Percentiles rank a stretch among this genome's conserved stretches.
Conservation (phyloP, 2,888 invertebrate genomes). For the Phasia obesa region DNA sequence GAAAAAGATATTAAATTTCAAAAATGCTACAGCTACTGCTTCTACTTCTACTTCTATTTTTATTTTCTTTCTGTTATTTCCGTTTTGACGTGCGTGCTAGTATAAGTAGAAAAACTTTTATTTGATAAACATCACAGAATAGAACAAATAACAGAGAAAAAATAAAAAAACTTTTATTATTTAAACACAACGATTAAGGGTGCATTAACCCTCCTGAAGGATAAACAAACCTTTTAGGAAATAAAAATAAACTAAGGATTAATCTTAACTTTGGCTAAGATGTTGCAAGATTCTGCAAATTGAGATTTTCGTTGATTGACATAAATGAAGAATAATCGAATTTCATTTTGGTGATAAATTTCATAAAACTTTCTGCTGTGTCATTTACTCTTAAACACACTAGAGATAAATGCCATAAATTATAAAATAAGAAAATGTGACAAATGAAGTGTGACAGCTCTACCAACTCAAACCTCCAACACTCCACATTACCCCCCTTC, state of each 20-base stretch:
- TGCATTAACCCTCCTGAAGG: constrained; percentile 70
- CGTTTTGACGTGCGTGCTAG: constrained; percentile 63
- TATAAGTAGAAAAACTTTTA: constrained; percentile 56
- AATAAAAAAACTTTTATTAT: constrained; percentile 71
- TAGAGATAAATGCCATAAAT: constrained; percentile 71
- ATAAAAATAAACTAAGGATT: constrained; percentile 50
- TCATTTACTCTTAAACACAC: constrained; percentile 55
- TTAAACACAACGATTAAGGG: constrained; percentile 79
- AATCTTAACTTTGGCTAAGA: constrained; percentile 44
- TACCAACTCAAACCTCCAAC: constrained; percentile 5
- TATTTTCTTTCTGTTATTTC: constrained; percentile 34
- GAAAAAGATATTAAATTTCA: constrained; percentile 78
- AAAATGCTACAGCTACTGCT: constrained; percentile 35
- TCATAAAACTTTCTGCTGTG: constrained; percentile 11
- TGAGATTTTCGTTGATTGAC: constrained; percentile 78
- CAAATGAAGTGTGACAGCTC: constrained; percentile 68
- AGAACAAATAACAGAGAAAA: not conserved
- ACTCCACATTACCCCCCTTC: too few species aligned
- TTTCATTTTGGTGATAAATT: constrained; percentile 73
- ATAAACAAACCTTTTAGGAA: constrained; percentile 59
- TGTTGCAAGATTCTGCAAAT: constrained; percentile 43
- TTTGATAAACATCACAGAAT: constrained; percentile 41
- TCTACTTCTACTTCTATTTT: not conserved
- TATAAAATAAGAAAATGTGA: constrained; percentile 68
- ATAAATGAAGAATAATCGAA: constrained; percentile 82